Evolutionary conservation across 2,888 invertebrate genomes (phyloP).

Genomic region (Pemphredon lugubris): DNA sequence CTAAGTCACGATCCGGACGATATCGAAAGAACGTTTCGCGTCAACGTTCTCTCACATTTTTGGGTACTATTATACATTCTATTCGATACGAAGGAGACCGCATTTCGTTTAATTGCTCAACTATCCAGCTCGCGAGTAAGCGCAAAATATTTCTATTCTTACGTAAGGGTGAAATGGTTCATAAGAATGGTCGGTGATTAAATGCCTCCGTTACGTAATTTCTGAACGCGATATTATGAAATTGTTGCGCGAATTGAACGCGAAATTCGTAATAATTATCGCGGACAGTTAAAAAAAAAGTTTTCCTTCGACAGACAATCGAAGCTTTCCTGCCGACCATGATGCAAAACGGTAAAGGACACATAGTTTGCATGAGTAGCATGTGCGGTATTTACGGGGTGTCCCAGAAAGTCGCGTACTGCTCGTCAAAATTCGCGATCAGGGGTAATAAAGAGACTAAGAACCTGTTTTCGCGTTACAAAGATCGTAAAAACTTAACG

Average conservation of each 20-base stretch:
- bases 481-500: no score
- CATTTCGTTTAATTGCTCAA: no score
- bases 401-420: slow-evolving; percentile 79
- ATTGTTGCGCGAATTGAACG: no score
- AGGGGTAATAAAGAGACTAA: slow-evolving; percentile 71
- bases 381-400: slow-evolving; percentile 80
- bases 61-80: slow-evolving; percentile 75
- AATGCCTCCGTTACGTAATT: no score
- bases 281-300: no score
- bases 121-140: neutral
- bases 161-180: no score
- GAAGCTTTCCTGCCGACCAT: slow-evolving; percentile 80
- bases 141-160: no score
- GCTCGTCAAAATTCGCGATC: slow-evolving; percentile 81
- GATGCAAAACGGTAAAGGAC: slow-evolving; percentile 78
- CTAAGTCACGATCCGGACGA: slow-evolving; percentile 76
- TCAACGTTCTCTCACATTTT: slow-evolving; percentile 81
- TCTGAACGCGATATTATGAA: no score
- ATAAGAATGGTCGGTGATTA: no score
- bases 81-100: no score
- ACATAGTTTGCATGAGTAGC: slow-evolving; percentile 80
- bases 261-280: no score
- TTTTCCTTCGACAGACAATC: slow-evolving; percentile 79
- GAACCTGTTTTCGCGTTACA: no score
- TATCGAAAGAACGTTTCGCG: slow-evolving; percentile 76